Percentiles rank a stretch among this genome's conserved stretches.
Conservation (phyloP, 1,140 invertebrate genomes). For the Mylabris phalerata region DNA sequence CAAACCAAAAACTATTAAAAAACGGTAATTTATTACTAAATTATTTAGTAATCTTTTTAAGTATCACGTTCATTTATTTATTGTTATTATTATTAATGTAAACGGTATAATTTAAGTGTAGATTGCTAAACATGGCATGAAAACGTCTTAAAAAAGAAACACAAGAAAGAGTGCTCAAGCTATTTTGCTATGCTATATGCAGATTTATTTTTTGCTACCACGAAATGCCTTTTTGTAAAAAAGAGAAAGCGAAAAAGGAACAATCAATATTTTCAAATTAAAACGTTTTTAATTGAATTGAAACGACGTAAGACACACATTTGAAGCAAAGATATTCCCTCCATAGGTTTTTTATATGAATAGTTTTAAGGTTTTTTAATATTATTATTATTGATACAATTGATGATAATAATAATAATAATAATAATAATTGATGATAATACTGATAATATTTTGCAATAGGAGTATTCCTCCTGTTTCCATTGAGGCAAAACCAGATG, state of each 20-base stretch:
- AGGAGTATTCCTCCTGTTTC: slow-evolving; percentile 24
- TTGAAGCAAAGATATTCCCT: slow-evolving; percentile 36
- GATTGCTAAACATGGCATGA: slow-evolving; percentile 28
- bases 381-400: no score
- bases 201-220: slow-evolving; percentile 33
- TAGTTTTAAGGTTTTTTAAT: slow-evolving; percentile 20
- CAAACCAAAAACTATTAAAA: slow-evolving; percentile 19
- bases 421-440: no score
- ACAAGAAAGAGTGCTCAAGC: slow-evolving; percentile 19
- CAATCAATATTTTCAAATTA: slow-evolving; percentile 30
- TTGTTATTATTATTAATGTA: slow-evolving; percentile 11
- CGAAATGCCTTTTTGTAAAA: slow-evolving; percentile 38
- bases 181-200: slow-evolving; percentile 33
- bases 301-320: no score
- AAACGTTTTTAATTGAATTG: background rate
- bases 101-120: background rate
- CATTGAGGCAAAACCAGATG: background rate
- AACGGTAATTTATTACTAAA: slow-evolving; percentile 20
- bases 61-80: slow-evolving; percentile 25
- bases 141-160: slow-evolving; percentile 2
- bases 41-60: slow-evolving; percentile 19
- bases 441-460: slow-evolving; percentile 27
- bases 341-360: slow-evolving; percentile 33
- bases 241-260: slow-evolving; percentile 23
- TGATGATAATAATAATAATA: no score